Conservation (phyloP, 2,888 invertebrate species). For the Drosophila yooni region DNA sequence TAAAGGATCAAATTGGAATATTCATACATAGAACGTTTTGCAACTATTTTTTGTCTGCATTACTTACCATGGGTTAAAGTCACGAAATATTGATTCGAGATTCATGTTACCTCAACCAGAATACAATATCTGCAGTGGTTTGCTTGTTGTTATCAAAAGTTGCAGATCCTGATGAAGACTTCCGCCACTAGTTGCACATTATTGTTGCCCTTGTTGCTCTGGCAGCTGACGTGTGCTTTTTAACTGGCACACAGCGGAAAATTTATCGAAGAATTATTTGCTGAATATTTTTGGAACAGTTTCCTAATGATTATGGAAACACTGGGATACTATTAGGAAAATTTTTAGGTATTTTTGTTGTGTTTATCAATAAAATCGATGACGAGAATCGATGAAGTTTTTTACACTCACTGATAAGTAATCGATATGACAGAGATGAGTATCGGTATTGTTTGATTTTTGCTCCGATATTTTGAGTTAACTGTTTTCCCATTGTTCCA, state of each 20-base stretch:
- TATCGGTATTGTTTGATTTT: neutral
- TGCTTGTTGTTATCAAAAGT: slow-evolving; percentile 18
- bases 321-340: slow-evolving; percentile 27
- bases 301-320: slow-evolving; percentile 33
- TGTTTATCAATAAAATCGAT: slow-evolving; percentile 37
- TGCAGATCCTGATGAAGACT: slow-evolving; percentile 24
- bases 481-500: no score
- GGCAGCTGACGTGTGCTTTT: neutral
- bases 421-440: slow-evolving; percentile 31
- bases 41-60: neutral
- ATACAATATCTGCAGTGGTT: neutral
- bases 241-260: neutral
- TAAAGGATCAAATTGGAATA: slow-evolving; percentile 29
- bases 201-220: slow-evolving; percentile 26
- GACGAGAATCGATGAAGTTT: slow-evolving; percentile 26
- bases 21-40: slow-evolving; percentile 9
- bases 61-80: slow-evolving; percentile 94
- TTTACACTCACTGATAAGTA: neutral
- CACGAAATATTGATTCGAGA: slow-evolving; percentile 94
- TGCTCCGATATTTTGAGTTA: neutral
- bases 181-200: slow-evolving; percentile 73
- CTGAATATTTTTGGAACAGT: slow-evolving; percentile 5
- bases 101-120: slow-evolving; percentile 87
- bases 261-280: neutral
- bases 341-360: slow-evolving; percentile 39